Evolutionary conservation across 2,113 vertebrate genomes (phyloP).

Genomic region (Trogon melanurus): DNA sequence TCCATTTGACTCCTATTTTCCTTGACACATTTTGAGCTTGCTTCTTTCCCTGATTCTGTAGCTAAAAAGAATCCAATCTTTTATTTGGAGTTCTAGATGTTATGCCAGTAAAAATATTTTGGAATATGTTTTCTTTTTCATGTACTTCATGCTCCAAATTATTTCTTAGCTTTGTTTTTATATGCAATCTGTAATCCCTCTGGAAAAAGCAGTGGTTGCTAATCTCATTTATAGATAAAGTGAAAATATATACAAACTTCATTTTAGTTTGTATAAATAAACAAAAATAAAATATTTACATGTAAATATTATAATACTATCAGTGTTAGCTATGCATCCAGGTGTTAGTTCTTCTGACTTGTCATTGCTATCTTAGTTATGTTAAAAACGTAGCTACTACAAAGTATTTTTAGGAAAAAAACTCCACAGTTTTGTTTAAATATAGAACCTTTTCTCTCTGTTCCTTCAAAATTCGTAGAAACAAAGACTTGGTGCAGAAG

Average conservation of each 20-base stretch:
- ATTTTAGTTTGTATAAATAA: not conserved
- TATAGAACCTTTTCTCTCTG: not conserved
- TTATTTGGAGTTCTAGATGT: not conserved
- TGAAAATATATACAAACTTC: not conserved
- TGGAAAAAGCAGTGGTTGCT: conserved; percentile 16
- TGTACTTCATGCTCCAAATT: not conserved
- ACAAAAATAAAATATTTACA: not conserved
- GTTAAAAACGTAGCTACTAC: not conserved
- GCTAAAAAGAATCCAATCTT: not conserved
- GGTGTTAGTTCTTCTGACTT: not conserved
- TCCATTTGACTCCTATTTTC: not conserved
- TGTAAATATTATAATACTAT: not conserved
- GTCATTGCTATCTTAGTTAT: not conserved
- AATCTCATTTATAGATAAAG: conserved; percentile 3
- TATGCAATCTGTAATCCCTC: not conserved
- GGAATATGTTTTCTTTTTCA: not conserved
- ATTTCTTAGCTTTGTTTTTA: conserved; percentile 19
- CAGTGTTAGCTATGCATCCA: not conserved
- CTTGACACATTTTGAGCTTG: not conserved
- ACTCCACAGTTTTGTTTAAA: not conserved
- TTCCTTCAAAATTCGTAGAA: conserved; percentile 16
- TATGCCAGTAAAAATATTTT: not conserved
- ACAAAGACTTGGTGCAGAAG: conserved; percentile 3
- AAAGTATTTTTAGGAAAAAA: not conserved
- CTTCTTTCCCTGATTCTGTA: not conserved